Percentiles rank a stretch among this genome's conserved stretches.
These are phyloP conservation scores for Enteromius trimaculatus DNA, from an alignment of 2,797 vertebrate genomes.

Conservation along the genomic window DNA sequence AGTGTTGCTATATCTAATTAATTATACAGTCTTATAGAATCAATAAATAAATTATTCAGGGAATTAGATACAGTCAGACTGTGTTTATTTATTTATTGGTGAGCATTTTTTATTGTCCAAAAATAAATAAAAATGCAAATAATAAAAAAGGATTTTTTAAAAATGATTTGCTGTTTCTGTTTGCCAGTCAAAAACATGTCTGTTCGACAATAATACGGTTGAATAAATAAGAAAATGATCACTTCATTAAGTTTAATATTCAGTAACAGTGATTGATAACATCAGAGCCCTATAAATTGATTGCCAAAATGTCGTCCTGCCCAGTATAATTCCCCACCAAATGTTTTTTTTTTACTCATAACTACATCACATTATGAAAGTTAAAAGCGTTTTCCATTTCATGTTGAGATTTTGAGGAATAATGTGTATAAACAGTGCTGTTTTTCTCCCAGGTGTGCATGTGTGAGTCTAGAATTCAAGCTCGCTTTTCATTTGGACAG, in stretches of 20 bases:
- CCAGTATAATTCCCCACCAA: neutral
- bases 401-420: neutral
- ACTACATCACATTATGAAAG: neutral
- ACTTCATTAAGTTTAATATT: neutral
- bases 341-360: neutral
- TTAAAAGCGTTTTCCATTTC: neutral
- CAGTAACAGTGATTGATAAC: neutral
- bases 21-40: neutral
- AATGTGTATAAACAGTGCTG: neutral
- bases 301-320: neutral
- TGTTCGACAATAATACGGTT: neutral
- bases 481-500: constrained; percentile 12
- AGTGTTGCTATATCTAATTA: neutral
- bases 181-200: neutral
- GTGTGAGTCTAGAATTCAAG: neutral
- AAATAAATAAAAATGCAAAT: too few species aligned
- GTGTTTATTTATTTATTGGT: too few species aligned
- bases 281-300: neutral
- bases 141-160: too few species aligned
- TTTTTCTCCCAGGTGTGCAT: neutral
- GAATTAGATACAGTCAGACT: too few species aligned
- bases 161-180: neutral
- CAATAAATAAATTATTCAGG: too few species aligned
- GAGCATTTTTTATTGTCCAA: too few species aligned
- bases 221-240: neutral